Evolutionary conservation across 2,888 invertebrate genomes (phyloP).

Genomic region (Tricholauxania praeusta): DNA sequence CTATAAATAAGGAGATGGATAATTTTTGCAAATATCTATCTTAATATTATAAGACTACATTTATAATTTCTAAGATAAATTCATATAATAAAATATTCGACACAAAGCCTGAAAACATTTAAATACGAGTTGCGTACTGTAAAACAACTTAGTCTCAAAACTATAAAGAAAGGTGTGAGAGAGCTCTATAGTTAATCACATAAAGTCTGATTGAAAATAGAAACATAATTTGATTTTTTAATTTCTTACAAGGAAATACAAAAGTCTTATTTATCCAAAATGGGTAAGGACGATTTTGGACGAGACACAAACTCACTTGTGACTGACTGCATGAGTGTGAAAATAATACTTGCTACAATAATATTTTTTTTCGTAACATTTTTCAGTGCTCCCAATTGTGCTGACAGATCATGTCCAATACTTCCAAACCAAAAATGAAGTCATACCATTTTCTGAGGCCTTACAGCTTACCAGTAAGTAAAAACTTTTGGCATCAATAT

Average conservation of each 20-base stretch:
- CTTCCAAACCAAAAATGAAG: slow-evolving; percentile 37
- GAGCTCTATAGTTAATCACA: neutral
- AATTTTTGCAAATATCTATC: slow-evolving; percentile 2
- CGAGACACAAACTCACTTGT: neutral
- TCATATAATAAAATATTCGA: neutral
- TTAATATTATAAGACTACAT: no score
- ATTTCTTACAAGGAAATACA: no score
- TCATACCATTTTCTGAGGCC: slow-evolving; percentile 48
- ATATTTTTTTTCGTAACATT: slow-evolving; percentile 15
- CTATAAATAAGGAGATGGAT: slow-evolving; percentile 2
- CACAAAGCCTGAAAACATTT: slow-evolving; percentile 4
- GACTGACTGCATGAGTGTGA: neutral
- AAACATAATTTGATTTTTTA: no score
- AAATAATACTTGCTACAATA: neutral
- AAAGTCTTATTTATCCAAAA: neutral
- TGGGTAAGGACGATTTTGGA: slow-evolving; percentile 21
- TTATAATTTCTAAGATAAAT: slow-evolving; percentile 1
- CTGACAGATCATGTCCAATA: slow-evolving; percentile 34
- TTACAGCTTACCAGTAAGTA: slow-evolving; percentile 49
- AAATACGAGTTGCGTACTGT: slow-evolving; percentile 9
- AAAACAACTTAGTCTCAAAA: neutral
- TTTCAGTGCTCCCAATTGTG: slow-evolving; percentile 45
- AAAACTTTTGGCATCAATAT: slow-evolving; percentile 44
- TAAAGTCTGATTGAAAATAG: no score
- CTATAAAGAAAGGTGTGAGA: neutral